Base-by-base conservation (phyloP, 2,797 vertebrate species). In the Ispidina lecontei region DNA sequence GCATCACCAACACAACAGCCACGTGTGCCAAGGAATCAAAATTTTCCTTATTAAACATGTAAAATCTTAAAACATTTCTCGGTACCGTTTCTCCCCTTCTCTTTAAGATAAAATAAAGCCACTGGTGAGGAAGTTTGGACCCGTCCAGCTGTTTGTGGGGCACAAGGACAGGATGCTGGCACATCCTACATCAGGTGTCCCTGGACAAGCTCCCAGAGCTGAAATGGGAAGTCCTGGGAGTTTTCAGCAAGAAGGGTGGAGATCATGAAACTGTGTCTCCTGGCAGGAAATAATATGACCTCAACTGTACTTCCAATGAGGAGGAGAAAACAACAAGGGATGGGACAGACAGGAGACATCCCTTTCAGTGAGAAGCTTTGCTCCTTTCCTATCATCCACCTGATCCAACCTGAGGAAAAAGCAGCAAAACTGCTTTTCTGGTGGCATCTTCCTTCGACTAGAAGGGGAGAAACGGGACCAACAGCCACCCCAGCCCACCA, bases 31-130 rank as follows among this genome's bases (percentile, higher is more conserved):
- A 31, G 7, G 33, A 87, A 81, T 17, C 14, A 49, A 44, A 84
- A 9, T 16, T 60, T 64, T 39, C 44, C 49, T 47, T 46, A 43
- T 33, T 15, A 37, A 82, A 15, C 60, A 82, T 5, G 7, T 43
- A 54, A 74, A 72, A 67, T 7, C 9, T 47, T 2, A 26, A 69
- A 83, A 22, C 31, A 4, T 58, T 78, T 84, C 59, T 84, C 56
- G 4, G 86, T 31, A 19, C 89, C 89, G 8, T 89, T 95, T 93
- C 78, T 95, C 87, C 93, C 87, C 78, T 44, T 83, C 87, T 68
- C 15, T 75, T 87, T 47, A 70, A 74, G 31, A 33, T 23, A 80
- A 78, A 90, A 78, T 37, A 62, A 96, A 87, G 55, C 4, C 47
- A 37, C 4, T 1, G 4, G 1, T 31, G 5, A 25, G 70, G 41